Conservation (phyloP, 2,888 invertebrate species). For the Leucophenga maculata region DNA sequence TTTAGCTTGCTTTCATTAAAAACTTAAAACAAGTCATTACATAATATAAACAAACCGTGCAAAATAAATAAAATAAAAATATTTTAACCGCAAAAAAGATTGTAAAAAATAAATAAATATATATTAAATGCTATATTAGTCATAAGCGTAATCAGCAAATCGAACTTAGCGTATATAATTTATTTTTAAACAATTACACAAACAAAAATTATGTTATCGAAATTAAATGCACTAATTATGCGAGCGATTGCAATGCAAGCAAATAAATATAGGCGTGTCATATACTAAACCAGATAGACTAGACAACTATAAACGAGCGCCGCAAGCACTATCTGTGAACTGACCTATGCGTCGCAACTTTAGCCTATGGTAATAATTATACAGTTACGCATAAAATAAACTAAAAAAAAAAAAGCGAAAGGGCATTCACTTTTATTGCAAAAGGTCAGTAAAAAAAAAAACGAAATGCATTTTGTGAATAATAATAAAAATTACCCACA, state of each 20-base stretch:
- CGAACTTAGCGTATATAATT: conserved; percentile 38
- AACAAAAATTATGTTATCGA: conserved; percentile 14
- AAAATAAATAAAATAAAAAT: conserved; percentile 46
- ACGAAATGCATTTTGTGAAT: neutral
- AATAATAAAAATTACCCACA: neutral
- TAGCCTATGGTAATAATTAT: too few species aligned
- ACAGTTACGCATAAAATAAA: neutral
- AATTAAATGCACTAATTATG: conserved; percentile 17
- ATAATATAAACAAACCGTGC: conserved; percentile 32
- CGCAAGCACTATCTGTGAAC: neutral
- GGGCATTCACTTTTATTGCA: neutral
- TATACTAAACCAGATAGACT: neutral
- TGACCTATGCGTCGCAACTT: too few species aligned
- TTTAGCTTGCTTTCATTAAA: neutral
- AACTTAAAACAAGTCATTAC: conserved; percentile 19
- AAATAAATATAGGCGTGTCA: neutral
- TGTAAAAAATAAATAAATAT: conserved; percentile 27
- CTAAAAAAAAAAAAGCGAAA: neutral
- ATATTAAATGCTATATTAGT: conserved; percentile 26
- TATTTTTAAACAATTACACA: conserved; percentile 55
- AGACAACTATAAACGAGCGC: neutral
- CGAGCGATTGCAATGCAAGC: neutral
- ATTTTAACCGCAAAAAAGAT: conserved; percentile 23
- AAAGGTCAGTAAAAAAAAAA: neutral
- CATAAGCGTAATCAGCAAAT: conserved; percentile 10